Evolutionary conservation across 2,797 vertebrate species (phyloP).

Genomic region (Myotis findleyi): DNA sequence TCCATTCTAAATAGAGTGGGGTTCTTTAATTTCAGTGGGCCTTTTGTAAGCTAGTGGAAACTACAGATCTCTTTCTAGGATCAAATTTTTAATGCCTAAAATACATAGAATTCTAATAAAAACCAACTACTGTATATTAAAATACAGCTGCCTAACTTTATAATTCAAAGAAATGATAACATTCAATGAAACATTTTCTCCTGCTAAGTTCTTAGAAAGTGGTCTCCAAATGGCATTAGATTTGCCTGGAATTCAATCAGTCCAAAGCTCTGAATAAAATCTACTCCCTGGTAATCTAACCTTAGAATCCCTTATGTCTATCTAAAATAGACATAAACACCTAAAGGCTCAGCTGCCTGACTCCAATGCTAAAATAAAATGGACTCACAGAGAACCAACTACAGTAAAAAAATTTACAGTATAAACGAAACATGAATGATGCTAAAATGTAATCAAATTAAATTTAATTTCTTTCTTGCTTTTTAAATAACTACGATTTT

Average conservation of each 20-base stretch:
- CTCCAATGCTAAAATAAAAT: background rate
- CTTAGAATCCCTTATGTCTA: background rate
- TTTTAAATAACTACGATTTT: background rate
- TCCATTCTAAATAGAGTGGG: background rate
- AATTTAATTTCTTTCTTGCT: background rate
- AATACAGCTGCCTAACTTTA: background rate
- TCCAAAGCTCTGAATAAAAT: background rate
- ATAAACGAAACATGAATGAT: background rate
- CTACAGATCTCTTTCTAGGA: background rate
- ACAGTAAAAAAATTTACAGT: background rate
- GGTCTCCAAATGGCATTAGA: background rate
- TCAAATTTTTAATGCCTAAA: conserved; percentile 1
- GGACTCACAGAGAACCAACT: background rate
- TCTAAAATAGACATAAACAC: background rate
- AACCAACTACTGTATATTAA: background rate
- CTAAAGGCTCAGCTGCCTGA: background rate
- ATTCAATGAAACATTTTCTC: background rate
- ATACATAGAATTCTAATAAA: background rate
- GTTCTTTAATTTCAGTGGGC: background rate
- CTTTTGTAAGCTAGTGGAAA: background rate
- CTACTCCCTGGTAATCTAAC: background rate
- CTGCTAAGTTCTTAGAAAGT: background rate
- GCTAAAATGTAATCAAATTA: background rate
- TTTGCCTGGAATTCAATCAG: conserved; percentile 6
- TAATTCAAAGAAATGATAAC: conserved; percentile 5